These are phyloP conservation scores for Leucoraja ocellata DNA, from an alignment of 2,797 vertebrate species.

Conservation along the genomic window DNA sequence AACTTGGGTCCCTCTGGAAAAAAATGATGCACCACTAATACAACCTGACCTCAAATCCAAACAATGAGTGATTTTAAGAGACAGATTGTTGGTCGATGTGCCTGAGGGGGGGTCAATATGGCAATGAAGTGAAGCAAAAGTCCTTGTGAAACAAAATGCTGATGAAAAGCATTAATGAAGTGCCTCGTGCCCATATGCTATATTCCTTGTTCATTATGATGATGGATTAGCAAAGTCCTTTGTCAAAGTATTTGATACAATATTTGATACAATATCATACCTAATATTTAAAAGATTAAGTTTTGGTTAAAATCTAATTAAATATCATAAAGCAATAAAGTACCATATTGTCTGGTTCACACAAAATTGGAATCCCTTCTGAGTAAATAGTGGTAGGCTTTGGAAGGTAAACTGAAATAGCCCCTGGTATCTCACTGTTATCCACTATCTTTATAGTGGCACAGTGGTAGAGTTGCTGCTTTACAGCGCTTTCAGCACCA, in stretches of 20 bases:
- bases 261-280: background rate
- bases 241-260: background rate
- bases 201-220: background rate
- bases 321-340: background rate
- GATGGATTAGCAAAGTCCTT: background rate
- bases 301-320: background rate
- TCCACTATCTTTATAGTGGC: background rate
- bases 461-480: no score
- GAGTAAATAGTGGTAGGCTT: background rate
- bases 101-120: background rate
- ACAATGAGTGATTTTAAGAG: background rate
- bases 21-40: background rate
- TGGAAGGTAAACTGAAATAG: background rate
- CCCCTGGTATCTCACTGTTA: background rate
- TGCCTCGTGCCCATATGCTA: background rate
- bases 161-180: constrained; percentile 16
- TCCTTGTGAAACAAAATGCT: constrained; percentile 13
- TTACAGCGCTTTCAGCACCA: no score
- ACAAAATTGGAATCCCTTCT: background rate
- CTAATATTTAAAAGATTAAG: background rate
- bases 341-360: no score
- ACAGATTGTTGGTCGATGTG: background rate
- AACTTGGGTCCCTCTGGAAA: no score
- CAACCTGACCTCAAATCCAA: background rate
- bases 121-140: background rate